Conservation (phyloP, 2,797 vertebrate species). For the Pangasius larnaudii region DNA sequence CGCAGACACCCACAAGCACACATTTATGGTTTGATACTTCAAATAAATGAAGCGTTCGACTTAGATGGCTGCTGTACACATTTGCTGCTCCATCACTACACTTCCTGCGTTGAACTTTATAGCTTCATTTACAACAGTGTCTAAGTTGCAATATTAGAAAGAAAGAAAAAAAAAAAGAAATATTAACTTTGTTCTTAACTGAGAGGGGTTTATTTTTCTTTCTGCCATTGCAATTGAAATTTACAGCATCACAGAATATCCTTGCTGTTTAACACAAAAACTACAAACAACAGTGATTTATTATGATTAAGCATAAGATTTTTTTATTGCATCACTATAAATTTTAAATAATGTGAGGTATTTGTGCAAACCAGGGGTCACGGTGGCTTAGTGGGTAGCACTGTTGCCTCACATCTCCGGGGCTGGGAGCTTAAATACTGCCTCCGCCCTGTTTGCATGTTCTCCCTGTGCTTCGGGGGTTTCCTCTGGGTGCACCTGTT, state of each 20-base stretch:
- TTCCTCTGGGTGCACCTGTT: too few species aligned
- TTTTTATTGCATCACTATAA: neutral
- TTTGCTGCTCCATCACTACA: constrained; percentile 35
- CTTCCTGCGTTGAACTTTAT: constrained; percentile 25
- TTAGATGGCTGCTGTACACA: constrained; percentile 35
- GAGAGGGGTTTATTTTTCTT: neutral
- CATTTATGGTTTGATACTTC: constrained; percentile 37
- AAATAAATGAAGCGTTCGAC: constrained; percentile 42
- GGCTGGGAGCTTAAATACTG: too few species aligned
- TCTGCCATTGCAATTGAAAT: neutral
- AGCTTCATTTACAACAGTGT: constrained; percentile 27
- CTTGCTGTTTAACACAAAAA: neutral
- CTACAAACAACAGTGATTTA: neutral
- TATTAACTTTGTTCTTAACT: constrained; percentile 19
- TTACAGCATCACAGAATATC: neutral
- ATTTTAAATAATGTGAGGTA: neutral
- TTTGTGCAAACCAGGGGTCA: neutral
- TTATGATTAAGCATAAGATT: neutral
- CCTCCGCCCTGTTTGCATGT: too few species aligned
- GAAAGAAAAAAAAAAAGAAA: neutral
- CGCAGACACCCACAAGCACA: constrained; percentile 53
- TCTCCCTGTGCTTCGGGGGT: too few species aligned
- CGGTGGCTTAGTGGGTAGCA: too few species aligned
- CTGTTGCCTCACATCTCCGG: too few species aligned
- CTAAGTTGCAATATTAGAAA: constrained; percentile 15